Base-by-base conservation (phyloP, 1,140 invertebrate genomes). In the Eurytemora carolleeae region DNA sequence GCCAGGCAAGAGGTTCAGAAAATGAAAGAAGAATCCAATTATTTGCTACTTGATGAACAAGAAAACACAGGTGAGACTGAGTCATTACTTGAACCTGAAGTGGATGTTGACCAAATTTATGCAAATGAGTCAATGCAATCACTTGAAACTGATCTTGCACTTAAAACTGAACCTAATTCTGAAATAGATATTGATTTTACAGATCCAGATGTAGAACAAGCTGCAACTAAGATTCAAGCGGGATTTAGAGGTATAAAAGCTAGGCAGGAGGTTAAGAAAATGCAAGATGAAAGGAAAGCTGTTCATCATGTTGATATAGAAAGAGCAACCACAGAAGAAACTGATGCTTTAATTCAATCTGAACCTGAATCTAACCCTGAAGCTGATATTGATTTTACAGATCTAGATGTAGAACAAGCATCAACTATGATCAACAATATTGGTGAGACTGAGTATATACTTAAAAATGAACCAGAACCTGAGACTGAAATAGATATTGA, bases 181-280 rank as follows among this genome's bases (percentile, higher is more conserved):
- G 54, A 12, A 12, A 19, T 55, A 12, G 72, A 74, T 55, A 74
- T 74, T 24, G 53, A 62, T 18, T 18, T 62, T 21, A 24, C 24
- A 2, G 60, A 62, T 23, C 55, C 55, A 1, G 60, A 62, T 20
- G 18, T 62, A 2, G 21, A 18, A 16, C 15, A 57, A 3, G 60
- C 60, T 18, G 53, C 60, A 3, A 19, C 17, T 2, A 62, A 62
- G 25, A 62, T 62, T 26, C 60, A 62, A 44, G 18, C 60, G 2
- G 54, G 21, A 1, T 62, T 62, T 44, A 22, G 54, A 18, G 60
- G 60, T 3, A 18, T 58, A 15, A 53, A 62, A 44, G 24, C 53
- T 1, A 56, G 60, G 24, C 58, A 62, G 69, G 84, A 87, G 65
- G 73, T 76, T 72, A 73, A 73, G n/a, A 18, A 22, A 22, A 24